phyloP scores from a whole-genome alignment of 2,113 vertebrate genomes.

The Arizona elegans region DNA sequence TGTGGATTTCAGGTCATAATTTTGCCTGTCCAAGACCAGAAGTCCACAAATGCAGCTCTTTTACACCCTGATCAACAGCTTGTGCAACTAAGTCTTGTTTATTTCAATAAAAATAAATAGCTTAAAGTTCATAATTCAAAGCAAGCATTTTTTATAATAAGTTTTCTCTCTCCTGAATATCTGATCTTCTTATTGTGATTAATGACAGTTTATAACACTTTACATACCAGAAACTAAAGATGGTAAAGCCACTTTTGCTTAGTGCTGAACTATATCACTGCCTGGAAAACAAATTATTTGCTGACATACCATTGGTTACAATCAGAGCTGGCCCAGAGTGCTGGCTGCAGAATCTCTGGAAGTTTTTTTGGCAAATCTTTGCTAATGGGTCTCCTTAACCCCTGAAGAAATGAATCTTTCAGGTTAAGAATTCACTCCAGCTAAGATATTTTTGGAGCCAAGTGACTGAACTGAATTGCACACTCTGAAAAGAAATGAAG shows the following conservation, averaged over 20 bases:
- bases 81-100: conserved; percentile 38
- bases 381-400: not conserved
- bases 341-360: not conserved
- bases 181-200: conserved; percentile 47
- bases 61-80: not conserved
- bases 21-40: conserved; percentile 39
- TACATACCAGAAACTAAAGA: conserved; percentile 54
- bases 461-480: not conserved
- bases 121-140: conserved; percentile 45
- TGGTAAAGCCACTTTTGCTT: conserved; percentile 39
- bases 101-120: conserved; percentile 49
- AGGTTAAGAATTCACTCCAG: not conserved
- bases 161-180: conserved; percentile 22
- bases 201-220: conserved; percentile 55
- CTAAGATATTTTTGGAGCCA: not conserved
- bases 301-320: conserved; percentile 37
- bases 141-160: conserved; percentile 24
- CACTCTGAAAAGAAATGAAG: not conserved
- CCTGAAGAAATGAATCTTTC: not conserved
- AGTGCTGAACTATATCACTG: conserved; percentile 45
- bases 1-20: conserved; percentile 17
- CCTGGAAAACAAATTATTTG: conserved; percentile 57
- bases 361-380: not conserved
- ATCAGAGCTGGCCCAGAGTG: not conserved
- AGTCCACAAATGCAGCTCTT: conserved; percentile 44